Evolutionary conservation across 2,888 invertebrate genomes (phyloP), one percentile per base, ranked within the genome.

Genomic region (Ectropis crepuscularia): DNA sequence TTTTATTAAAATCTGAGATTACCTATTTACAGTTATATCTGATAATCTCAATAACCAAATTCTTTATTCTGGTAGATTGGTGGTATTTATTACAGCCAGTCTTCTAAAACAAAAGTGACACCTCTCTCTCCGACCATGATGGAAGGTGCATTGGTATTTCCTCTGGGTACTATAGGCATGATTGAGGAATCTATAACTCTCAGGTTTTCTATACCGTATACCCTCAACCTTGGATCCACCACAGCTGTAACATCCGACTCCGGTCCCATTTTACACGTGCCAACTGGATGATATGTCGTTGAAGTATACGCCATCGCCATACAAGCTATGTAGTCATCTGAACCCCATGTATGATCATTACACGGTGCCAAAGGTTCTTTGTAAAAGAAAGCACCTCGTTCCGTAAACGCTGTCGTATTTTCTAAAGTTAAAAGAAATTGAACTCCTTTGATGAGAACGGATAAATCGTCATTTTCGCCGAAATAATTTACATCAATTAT

Each of bases 61-160:
- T 4, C 16, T 28, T 28, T 28, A 28, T 28, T 4, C 16, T 28
- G 16, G 16, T 28, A 28, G 16, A 28, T 4, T 28, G 16, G 16
- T 28, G 16, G 16, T 28, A 28, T 28, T 28, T 2, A 28, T 28
- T 28, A 2, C 37, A 71, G 46, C 86, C 86, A 88, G 63, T 88
- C 79, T 53, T 83, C 79, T 6, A 86, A 73, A 16, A 89, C 63
- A 0, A 86, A 66, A 57, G 74, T 80, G 0, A 75, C 85, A 0
- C 86, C 89, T 59, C 76, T 79, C 57, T 97, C 97, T 0, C 95
- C 97, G 53, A 97, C 96, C 97, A 96, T 97, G 8, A 97, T 95
- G 0, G 94, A 93, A 0, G 97, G 96, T 0, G 96, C 97, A 75
- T 97, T 97, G 0, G 97, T 97, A 79, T 97, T 97, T 0, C 96